Conservation (phyloP, 2,888 invertebrate genomes). For the Chrysopilus asiliformis region DNA sequence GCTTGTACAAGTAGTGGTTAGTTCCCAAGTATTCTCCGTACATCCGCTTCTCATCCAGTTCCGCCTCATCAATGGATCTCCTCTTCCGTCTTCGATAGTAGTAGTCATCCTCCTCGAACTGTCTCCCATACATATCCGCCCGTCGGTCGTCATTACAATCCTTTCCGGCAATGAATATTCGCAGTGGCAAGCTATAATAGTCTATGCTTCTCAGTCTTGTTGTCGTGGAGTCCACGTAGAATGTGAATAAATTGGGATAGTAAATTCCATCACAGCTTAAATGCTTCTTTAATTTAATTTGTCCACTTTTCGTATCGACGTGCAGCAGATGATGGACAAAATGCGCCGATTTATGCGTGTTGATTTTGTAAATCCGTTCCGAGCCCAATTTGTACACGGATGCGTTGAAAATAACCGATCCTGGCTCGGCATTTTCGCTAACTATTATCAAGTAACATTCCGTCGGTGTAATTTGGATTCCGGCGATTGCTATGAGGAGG, state of each 20-base stretch:
- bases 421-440: constrained; percentile 46
- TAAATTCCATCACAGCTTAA: constrained; percentile 67
- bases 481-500: too few relatives aligned
- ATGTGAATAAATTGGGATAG: constrained; percentile 73
- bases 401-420: constrained; percentile 59
- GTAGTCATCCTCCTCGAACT: constrained; percentile 46
- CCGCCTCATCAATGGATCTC: constrained; percentile 16
- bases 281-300: constrained; percentile 55
- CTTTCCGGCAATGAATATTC: constrained; percentile 59
- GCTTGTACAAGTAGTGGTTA: too few relatives aligned
- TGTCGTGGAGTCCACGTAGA: constrained; percentile 76
- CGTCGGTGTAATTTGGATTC: neutral
- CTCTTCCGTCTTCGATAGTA: constrained; percentile 39
- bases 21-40: neutral
- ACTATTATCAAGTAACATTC: constrained; percentile 43
- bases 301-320: constrained; percentile 61
- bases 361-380: constrained; percentile 63
- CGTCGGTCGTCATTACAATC: constrained; percentile 52
- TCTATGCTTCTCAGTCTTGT: constrained; percentile 65
- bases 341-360: constrained; percentile 66
- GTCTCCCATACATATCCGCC: constrained; percentile 36
- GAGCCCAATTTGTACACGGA: constrained; percentile 69
- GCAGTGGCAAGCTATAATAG: constrained; percentile 66
- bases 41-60: constrained; percentile 10
- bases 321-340: constrained; percentile 66